Evolutionary conservation across 2,888 invertebrate genomes (phyloP).

Genomic region (Dynastes grantii): DNA sequence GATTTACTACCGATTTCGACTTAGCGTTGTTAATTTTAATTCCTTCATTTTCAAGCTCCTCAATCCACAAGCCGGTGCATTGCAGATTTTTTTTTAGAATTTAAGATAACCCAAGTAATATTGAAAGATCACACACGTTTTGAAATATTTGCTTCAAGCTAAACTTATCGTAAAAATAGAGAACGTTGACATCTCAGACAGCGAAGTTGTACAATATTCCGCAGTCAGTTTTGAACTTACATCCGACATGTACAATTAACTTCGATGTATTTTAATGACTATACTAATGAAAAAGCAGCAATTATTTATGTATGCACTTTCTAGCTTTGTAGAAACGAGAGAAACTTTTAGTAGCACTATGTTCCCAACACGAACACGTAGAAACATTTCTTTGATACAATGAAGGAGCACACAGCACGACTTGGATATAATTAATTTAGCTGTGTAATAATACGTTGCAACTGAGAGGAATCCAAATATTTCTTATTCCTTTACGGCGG

Average conservation of each 20-base stretch:
- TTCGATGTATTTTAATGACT: slow-evolving; percentile 47
- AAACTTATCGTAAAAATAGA: not conserved
- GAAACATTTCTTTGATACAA: slow-evolving; percentile 23
- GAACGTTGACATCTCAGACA: slow-evolving; percentile 23
- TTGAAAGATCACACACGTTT: not conserved
- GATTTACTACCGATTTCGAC: too few relatives aligned
- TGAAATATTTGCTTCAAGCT: not conserved
- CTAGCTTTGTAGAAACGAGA: slow-evolving; percentile 13
- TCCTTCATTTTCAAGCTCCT: too few relatives aligned
- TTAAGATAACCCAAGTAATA: too few relatives aligned
- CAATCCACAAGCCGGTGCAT: too few relatives aligned
- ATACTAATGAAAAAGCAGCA: slow-evolving; percentile 43
- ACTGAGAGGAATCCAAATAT: not conserved
- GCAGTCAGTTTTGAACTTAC: slow-evolving; percentile 46
- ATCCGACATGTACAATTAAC: slow-evolving; percentile 49
- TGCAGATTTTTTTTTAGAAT: too few relatives aligned
- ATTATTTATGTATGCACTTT: slow-evolving; percentile 43
- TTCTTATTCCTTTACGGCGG: not conserved
- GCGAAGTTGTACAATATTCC: slow-evolving; percentile 37
- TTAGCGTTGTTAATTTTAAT: too few relatives aligned
- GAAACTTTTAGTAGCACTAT: slow-evolving; percentile 15
- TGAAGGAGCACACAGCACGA: slow-evolving; percentile 5
- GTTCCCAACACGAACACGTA: slow-evolving; percentile 3
- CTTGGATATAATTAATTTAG: slow-evolving; percentile 5
- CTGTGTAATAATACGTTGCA: not conserved